Base-by-base conservation (phyloP, 2,113 vertebrate genomes). In the Hypanus sabinus region DNA sequence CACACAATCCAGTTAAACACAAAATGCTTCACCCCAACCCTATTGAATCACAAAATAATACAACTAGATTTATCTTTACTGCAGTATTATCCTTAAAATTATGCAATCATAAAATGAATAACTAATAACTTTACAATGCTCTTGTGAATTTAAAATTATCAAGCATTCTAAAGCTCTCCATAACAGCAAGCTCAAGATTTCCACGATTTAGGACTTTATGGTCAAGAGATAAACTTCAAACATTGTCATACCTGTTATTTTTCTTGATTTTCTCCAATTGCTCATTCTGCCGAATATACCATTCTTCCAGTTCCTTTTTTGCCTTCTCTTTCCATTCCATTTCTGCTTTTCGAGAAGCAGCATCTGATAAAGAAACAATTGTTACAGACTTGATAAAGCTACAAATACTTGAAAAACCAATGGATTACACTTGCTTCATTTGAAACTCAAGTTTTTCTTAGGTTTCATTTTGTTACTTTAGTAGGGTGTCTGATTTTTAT, bases 201-300 rank as follows among this genome's bases (percentile, higher is more conserved):
- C 46, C 46, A 46, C 46, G 4, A 46, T 46, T 68, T 27, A 22
- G 38, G 7, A 70, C 38, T 68, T 62, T 68, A 68, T 3, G 14
- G 62, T 5, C 12, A 8, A 20, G 33, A 20, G 20, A 33, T 30
- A 24, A 16, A 88, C 20, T 88, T 88, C 46, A 6, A 88, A 6
- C 60, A 70, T 62, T 36, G 46, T 10, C 81, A 80, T 95, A 99
- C 99, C 98, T 98, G 96, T 99, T 99, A 96, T 98, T 99, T 95
- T 97, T 97, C 95, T 98, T 98, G 96, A 99, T 99, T 96, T 99
- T 99, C 96, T 99, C 98, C 95, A 99, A 97, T 95, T 99, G 98
- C 94, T 99, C 99, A 0, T 95, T 98, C 96, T 99, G 99, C 94
- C 99, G 98, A 94, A 98, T 95, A 57, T 99, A 98, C 99, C 99